Base-by-base conservation (phyloP, 2,797 vertebrate genomes). In the Tenualosa ilisha region DNA sequence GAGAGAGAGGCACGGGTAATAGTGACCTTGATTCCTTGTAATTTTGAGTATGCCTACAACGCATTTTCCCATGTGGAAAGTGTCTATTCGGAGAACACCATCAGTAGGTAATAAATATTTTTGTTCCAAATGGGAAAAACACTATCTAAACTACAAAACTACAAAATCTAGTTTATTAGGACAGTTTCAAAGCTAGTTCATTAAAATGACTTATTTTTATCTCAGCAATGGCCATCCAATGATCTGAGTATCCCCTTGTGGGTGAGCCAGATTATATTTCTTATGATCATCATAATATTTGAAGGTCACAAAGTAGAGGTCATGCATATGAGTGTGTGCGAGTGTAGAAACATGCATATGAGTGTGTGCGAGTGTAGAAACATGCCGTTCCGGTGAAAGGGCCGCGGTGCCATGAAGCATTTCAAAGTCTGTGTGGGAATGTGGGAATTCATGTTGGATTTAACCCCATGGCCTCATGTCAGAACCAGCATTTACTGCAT, bases 161-260 rank as follows among this genome's bases (percentile, higher is more conserved):
- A n/a, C n/a, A n/a, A n/a, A n/a, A n/a, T 75, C 43, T 75, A 17
- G 68, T 75, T 75, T 75, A 75, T 75, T 75, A 75, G 68, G 68
- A 75, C 68, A 75, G 68, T 40, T 75, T 43, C 68, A 75, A 20
- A 75, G 68, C 31, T 43, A 43, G 37, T 37, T 75, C 68, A 75
- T 75, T 75, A 75, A 75, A 75, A 37, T 43, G 15, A 43, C 5
- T 75, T 75, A 75, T 75, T 75, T 75, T 43, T 75, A 75, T 75
- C 68, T 13, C 15, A 20, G 15, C 6, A 43, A 75, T 75, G 68
- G 68, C 68, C 37, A 40, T 37, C 40, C 37, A 75, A 75, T 75
- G 5, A 75, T 75, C 68, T 7, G 37, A 13, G 7, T 15, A 15
- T 43, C 43, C 68, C 68, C 68, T 75, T 75, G 68, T 75, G 68